Percentiles rank a stretch among this genome's conserved stretches.
Conservation (phyloP, 2,797 vertebrate species). For the Coranthus polyacanthus region DNA sequence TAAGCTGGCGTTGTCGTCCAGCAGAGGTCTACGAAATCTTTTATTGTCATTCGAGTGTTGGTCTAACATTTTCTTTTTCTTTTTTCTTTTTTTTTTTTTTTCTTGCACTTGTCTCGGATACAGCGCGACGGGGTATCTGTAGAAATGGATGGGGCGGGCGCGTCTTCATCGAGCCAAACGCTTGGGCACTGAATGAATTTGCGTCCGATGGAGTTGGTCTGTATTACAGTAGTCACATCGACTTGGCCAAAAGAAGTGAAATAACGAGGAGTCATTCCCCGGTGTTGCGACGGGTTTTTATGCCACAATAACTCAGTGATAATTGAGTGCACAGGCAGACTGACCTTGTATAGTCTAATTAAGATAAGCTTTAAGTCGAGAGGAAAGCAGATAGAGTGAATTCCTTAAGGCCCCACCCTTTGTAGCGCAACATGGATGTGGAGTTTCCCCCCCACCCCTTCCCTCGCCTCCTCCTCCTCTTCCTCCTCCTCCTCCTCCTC, state of each 20-base stretch:
- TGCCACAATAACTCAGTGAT: slow-evolving; percentile 38
- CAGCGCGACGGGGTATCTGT: background rate
- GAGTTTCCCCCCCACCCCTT: slow-evolving; percentile 66
- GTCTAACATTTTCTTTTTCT: no score
- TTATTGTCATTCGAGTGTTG: background rate
- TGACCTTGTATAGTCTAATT: slow-evolving; percentile 63
- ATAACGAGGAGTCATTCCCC: slow-evolving; percentile 33
- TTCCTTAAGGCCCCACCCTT: slow-evolving; percentile 88
- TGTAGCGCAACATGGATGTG: slow-evolving; percentile 82
- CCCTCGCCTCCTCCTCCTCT: slow-evolving; percentile 18
- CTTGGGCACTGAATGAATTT: slow-evolving; percentile 31
- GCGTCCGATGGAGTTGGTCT: slow-evolving; percentile 46
- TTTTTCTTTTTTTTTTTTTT: no score
- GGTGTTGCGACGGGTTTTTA: slow-evolving; percentile 26
- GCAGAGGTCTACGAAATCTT: slow-evolving; percentile 19
- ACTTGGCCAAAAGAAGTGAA: slow-evolving; percentile 45
- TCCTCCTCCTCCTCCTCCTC: background rate
- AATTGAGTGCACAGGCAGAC: slow-evolving; percentile 48
- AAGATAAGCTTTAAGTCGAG: slow-evolving; percentile 71
- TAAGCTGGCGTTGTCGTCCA: slow-evolving; percentile 5
- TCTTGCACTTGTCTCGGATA: background rate
- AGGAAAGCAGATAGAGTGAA: slow-evolving; percentile 74
- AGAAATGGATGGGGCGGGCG: slow-evolving; percentile 48
- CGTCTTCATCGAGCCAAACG: slow-evolving; percentile 36
- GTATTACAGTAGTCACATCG: slow-evolving; percentile 29